Percentiles rank a stretch among this genome's conserved stretches.
These are phyloP conservation scores for Lasioglossum villosulum DNA, from an alignment of 2,888 invertebrate genomes.

Conservation along the genomic window DNA sequence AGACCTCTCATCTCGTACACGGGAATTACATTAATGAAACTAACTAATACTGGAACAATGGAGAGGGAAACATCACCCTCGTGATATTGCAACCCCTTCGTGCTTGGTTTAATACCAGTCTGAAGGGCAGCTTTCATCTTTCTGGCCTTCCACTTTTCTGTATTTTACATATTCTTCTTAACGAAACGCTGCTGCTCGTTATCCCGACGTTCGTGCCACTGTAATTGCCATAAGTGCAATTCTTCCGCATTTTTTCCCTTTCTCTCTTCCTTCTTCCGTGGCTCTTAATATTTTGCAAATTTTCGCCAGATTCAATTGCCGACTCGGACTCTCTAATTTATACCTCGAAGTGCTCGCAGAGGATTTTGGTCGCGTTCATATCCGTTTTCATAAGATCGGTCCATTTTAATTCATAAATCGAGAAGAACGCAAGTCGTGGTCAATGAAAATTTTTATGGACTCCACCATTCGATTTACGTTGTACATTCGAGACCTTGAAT, in stretches of 20 bases:
- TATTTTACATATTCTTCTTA: constrained; percentile 9
- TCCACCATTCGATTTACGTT: background rate
- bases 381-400: background rate
- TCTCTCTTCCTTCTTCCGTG: background rate
- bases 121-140: constrained; percentile 8
- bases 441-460: background rate
- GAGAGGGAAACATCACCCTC: constrained; percentile 57
- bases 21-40: constrained; percentile 80
- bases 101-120: background rate
- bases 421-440: background rate
- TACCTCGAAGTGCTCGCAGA: background rate
- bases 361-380: background rate
- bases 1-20: constrained; percentile 71
- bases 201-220: background rate
- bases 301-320: background rate
- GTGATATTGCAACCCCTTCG: constrained; percentile 30
- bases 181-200: background rate
- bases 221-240: constrained; percentile 1
- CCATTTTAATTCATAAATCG: background rate
- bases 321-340: background rate
- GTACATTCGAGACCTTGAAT: background rate
- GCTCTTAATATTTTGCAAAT: background rate
- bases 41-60: constrained; percentile 77
- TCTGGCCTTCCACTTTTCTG: background rate
- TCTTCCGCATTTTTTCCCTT: background rate